Evolutionary conservation across 2,888 invertebrate species (phyloP), one percentile per base, ranked within the genome.

Genomic region (Rhagium mordax): DNA sequence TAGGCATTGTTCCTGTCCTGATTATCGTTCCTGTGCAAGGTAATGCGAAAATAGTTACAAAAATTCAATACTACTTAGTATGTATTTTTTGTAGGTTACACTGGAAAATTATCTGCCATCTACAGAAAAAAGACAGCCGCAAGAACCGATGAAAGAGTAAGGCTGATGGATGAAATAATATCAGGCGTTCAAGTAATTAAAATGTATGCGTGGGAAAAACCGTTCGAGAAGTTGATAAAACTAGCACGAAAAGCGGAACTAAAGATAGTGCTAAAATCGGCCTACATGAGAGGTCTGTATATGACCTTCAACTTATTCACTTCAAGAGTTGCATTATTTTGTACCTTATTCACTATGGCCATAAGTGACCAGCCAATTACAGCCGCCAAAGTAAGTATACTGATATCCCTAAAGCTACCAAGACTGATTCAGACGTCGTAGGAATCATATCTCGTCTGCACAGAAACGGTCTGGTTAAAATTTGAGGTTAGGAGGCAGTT

Each of bases 131-230:
- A 92, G 83, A 96, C 96, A 0, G 98, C 98, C 0, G 89, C 90
- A 75, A 91, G 94, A 85, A 97, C 98, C 0, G 98, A 98, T 87
- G 94, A 94, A 81, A 91, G 98, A 75, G 95, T 98, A 49, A 92
- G 96, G 65, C 90, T 98, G 62, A 98, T 98, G 97, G 96, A 62
- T 8, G 51, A 51, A 18, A 51, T 51, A 8, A 51, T 51, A 18
- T 51, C 51, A 18, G 51, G 51, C 0, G 97, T 99, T 88, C 94
- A 97, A 89, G 96, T 96, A 76, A 92, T 93, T 78, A 94, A 94
- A 86, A 92, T 93, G 92, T 94, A 92, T 83, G 91, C 92, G 4
- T 94, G 94, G 91, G 95, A 95, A 82, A 91, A 90, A 74, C 92
- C 94, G 0, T 94, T 94, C 82, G 91, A 91, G 18, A 89, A 91